Evolutionary conservation across 2,888 invertebrate species (phyloP).

Genomic region (Luffia ferchaultella): DNA sequence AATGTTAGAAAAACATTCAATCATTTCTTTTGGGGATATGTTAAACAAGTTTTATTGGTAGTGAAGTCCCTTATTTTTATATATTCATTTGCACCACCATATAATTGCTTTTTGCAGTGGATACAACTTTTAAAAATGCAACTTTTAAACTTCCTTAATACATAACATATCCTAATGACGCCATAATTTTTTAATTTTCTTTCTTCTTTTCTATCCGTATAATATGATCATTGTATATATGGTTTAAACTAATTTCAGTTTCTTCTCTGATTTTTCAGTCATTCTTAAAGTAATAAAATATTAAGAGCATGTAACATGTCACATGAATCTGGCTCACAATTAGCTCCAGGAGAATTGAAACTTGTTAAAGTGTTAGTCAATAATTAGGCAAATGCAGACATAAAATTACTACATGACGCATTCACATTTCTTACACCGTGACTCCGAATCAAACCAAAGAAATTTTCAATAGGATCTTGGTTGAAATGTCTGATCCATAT

Average conservation of each 20-base stretch:
- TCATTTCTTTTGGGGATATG: neutral
- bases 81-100: neutral
- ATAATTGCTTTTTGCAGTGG: neutral
- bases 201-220: neutral
- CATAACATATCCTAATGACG: neutral
- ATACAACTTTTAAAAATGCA: neutral
- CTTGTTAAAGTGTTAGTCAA: conserved; percentile 10
- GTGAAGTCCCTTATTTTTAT: neutral
- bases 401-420: conserved; percentile 7
- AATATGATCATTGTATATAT: too few relatives aligned
- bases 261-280: neutral
- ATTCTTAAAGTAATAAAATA: neutral
- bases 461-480: conserved; percentile 9
- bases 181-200: neutral
- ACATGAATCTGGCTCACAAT: too few relatives aligned
- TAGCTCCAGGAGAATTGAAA: too few relatives aligned
- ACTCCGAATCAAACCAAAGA: conserved; percentile 8
- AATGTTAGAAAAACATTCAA: neutral
- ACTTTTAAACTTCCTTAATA: neutral
- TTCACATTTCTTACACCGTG: conserved; percentile 10
- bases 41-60: neutral
- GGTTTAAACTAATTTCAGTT: neutral
- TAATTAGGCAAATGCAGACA: too few relatives aligned
- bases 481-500: conserved; percentile 10
- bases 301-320: conserved; percentile 6